A percentile compares a stretch with the other conserved stretches of the same genome.
Conservation (phyloP, 2,113 vertebrate genomes). For the Dermatemys mawii region DNA sequence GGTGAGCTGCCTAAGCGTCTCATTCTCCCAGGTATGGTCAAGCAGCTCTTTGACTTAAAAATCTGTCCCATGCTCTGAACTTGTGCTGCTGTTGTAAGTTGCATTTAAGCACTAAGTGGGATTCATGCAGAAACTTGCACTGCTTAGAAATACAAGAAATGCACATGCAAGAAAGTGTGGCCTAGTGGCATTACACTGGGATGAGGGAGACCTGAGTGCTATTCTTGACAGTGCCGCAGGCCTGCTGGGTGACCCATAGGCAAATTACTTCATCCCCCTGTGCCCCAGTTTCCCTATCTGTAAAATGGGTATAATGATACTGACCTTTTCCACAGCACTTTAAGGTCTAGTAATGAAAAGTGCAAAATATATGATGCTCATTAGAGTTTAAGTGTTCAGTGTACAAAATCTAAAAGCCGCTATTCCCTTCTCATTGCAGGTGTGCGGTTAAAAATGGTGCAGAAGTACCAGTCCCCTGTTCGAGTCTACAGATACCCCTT, state of each 20-base stretch:
- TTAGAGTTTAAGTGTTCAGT: background rate
- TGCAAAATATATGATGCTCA: rapidly evolving
- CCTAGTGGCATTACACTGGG: rapidly evolving
- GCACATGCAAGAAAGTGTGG: rapidly evolving
- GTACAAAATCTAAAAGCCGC: background rate
- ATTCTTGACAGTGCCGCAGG: background rate
- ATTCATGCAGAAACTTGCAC: background rate
- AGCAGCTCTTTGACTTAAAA: background rate
- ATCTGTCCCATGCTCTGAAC: background rate
- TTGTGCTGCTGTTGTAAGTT: background rate
- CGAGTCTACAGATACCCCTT: constrained; percentile 88
- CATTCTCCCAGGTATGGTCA: background rate
- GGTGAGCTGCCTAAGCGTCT: background rate
- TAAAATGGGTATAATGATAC: background rate
- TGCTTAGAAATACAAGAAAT: too few relatives aligned
- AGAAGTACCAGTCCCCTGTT: constrained; percentile 88
- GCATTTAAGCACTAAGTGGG: background rate
- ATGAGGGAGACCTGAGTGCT: background rate
- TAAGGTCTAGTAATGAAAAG: background rate
- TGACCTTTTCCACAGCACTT: background rate
- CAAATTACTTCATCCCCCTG: background rate
- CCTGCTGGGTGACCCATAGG: background rate
- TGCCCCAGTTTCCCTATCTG: background rate
- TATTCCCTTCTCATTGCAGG: background rate
- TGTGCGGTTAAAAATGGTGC: constrained; percentile 82